These are phyloP conservation scores for Nysson spinosus DNA, from an alignment of 2,888 invertebrate genomes.

Conservation along the genomic window DNA sequence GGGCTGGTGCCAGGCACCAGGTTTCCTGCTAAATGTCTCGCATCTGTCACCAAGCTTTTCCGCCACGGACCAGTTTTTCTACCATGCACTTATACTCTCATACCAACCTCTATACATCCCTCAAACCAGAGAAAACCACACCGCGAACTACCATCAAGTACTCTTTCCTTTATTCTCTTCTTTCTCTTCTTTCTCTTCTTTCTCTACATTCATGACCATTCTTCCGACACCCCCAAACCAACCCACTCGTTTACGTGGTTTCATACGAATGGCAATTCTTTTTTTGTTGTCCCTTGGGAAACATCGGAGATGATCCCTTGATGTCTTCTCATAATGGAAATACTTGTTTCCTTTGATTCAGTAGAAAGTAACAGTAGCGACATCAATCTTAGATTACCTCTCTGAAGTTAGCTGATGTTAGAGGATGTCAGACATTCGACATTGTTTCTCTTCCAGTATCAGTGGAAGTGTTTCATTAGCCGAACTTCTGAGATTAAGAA, in stretches of 20 bases:
- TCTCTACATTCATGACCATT: constrained; percentile 43
- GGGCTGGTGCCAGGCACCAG: constrained; percentile 57
- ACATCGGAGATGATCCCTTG: not conserved
- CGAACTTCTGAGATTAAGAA: too few relatives aligned
- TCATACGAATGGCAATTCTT: constrained; percentile 38
- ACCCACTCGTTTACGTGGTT: constrained; percentile 27
- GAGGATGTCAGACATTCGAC: too few relatives aligned
- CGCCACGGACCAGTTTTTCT: constrained; percentile 21
- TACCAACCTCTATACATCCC: constrained; percentile 21
- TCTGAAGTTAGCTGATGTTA: too few relatives aligned
- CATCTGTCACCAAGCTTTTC: constrained; percentile 73
- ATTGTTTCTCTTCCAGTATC: too few relatives aligned
- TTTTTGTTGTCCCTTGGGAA: not conserved
- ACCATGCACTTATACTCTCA: too few relatives aligned
- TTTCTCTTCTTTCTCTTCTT: constrained; percentile 26
- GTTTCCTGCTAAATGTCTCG: constrained; percentile 69
- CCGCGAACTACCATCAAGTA: constrained; percentile 6
- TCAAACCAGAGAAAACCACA: constrained; percentile 26
- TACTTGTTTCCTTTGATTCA: too few relatives aligned
- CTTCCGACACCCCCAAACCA: constrained; percentile 34
- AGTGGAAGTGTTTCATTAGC: too few relatives aligned
- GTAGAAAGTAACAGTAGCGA: too few relatives aligned
- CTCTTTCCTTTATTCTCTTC: constrained; percentile 13
- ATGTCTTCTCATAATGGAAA: too few relatives aligned
- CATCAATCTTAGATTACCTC: too few relatives aligned